phyloP scores from a whole-genome alignment of 2,888 invertebrate species.

The Eurois occulta region DNA sequence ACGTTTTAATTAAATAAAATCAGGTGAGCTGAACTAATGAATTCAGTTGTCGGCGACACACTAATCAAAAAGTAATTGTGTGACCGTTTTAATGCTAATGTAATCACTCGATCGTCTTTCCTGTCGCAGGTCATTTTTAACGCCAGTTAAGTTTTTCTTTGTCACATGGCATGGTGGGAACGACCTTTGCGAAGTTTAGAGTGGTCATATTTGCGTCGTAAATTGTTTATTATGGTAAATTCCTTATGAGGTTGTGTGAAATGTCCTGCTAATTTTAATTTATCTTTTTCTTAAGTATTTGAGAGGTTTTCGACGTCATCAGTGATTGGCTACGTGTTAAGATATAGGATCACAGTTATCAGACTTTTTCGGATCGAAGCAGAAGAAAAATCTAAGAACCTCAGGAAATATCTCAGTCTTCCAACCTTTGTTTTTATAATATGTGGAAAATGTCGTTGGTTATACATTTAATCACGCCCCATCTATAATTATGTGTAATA shows the following conservation, averaged over 20 bases:
- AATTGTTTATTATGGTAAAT: constrained; percentile 59
- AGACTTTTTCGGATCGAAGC: too few species aligned
- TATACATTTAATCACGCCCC: too few species aligned
- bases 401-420: too few species aligned
- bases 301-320: neutral
- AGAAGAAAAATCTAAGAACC: too few species aligned
- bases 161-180: constrained; percentile 70
- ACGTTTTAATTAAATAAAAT: constrained; percentile 89
- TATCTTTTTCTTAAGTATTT: constrained; percentile 29
- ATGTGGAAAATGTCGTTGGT: too few species aligned
- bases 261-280: constrained; percentile 23
- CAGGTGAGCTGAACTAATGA: constrained; percentile 90
- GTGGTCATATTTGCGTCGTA: constrained; percentile 44
- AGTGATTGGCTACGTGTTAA: neutral
- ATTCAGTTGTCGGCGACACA: constrained; percentile 88
- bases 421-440: too few species aligned
- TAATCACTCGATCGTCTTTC: constrained; percentile 73
- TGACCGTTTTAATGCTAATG: constrained; percentile 89
- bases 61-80: constrained; percentile 88
- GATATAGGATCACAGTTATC: neutral
- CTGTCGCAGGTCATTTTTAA: constrained; percentile 69
- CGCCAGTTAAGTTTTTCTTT: constrained; percentile 62
- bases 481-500: too few species aligned
- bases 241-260: constrained; percentile 40
- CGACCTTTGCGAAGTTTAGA: constrained; percentile 52